Conservation (phyloP, 2,888 invertebrate species). For the Xanthia togata region DNA sequence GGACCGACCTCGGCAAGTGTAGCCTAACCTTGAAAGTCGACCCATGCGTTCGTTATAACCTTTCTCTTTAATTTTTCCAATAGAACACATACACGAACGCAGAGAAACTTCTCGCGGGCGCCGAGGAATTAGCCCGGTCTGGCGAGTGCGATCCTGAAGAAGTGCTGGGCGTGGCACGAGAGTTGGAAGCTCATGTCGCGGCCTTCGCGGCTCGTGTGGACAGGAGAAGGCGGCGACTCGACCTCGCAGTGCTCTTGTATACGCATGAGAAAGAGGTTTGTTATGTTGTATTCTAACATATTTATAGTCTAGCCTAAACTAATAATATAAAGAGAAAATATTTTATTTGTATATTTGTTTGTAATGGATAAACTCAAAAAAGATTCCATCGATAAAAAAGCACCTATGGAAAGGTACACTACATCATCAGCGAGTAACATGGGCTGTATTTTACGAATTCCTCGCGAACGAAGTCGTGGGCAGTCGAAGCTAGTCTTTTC, state of each 20-base stretch:
- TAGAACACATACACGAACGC: slow-evolving; percentile 99
- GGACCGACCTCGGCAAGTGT: neutral
- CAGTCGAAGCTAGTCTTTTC: too few relatives aligned
- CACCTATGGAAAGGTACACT: too few relatives aligned
- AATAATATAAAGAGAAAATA: too few relatives aligned
- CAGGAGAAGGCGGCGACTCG: slow-evolving; percentile 96
- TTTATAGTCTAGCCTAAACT: neutral
- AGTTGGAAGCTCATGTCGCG: slow-evolving; percentile 97
- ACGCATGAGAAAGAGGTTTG: slow-evolving; percentile 98
- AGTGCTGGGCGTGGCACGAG: slow-evolving; percentile 98
- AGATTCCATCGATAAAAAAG: too few relatives aligned
- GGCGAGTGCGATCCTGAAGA: slow-evolving; percentile 99
- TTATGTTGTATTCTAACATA: neutral
- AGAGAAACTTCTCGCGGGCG: slow-evolving; percentile 98
- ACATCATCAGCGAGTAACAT: too few relatives aligned
- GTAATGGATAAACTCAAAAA: too few relatives aligned
- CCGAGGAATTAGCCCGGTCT: slow-evolving; percentile 98
- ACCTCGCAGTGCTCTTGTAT: slow-evolving; percentile 98
- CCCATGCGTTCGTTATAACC: neutral
- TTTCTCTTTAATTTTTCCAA: neutral
- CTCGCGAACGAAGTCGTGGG: too few relatives aligned
- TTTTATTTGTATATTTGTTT: too few relatives aligned
- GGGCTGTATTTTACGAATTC: too few relatives aligned
- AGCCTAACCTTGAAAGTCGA: neutral
- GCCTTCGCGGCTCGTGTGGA: slow-evolving; percentile 98